Evolutionary conservation across 2,113 vertebrate genomes (phyloP), one percentile per base, ranked within the genome.

Genomic region (Lates calcarifer): DNA sequence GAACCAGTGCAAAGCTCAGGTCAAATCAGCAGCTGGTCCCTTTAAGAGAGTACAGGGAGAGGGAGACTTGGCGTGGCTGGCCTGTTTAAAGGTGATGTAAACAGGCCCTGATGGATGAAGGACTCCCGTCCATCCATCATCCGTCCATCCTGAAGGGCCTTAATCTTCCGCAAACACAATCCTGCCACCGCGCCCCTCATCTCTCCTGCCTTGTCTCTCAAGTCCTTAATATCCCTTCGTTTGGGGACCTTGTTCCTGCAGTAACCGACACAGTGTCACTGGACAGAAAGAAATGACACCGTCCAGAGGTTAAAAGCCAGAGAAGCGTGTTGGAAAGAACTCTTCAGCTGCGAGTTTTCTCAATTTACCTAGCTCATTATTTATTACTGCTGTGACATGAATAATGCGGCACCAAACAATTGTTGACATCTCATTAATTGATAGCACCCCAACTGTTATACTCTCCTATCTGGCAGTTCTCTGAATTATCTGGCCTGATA

Each of bases 111-210:
- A 94, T 91, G 91, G 92, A 94, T 93, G 92, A 82, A 87, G 84
- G 81, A 61, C 78, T 71, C 41, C 56, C 41, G 3, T 92, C 90
- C 87, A 94, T 93, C 93, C 90, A 89, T 94, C 91, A 92, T 89
- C 84, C 84, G 57, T 91, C 87, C 71, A 72, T 85, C 87, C 88
- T 91, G 91, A 92, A 93, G 85, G 87, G 89, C 81, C 86, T 93
- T 93, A 92, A 92, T 93, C 91, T 92, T 92, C 90, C 13, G 31
- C 91, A 93, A 93, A 93, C 92, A 90, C 82, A 88, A 87, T 89
- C 90, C 90, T 84, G 76, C 87, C 86, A 69, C 83, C 26, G 56
- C 37, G 53, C 24, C 78, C 89, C 86, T 78, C 90, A 58, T 90
- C 86, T 66, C 61, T 77, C 76, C 89, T 26, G 58, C 81, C 78